A percentile compares a stretch with the other conserved stretches of the same genome.
phyloP scores from a whole-genome alignment of 30 jellyfish, hydroid and myxozoan genomes.

The Aurelia sp. region DNA sequence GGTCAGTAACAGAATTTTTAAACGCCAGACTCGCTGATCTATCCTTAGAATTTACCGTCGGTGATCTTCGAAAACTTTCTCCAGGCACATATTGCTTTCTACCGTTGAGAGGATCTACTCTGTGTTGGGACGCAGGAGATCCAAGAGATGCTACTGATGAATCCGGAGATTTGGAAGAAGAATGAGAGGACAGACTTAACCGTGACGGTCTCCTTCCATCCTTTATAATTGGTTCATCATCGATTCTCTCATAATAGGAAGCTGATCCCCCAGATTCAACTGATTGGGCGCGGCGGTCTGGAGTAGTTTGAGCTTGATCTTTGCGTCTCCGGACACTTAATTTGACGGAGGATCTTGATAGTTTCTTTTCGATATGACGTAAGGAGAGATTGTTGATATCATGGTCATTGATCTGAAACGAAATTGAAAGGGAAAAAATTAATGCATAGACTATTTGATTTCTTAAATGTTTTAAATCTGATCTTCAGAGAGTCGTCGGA shows the following conservation, averaged over 20 bases:
- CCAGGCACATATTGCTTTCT: too few species aligned
- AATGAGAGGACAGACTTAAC: conserved; percentile 5
- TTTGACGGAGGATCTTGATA: conserved; percentile 9
- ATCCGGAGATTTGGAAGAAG: conserved; percentile 1
- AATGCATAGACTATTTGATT: too few species aligned
- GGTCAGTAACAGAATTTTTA: conserved; percentile 10
- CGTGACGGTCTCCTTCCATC: conserved; percentile 4
- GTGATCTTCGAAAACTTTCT: too few species aligned
- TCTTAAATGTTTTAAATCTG: too few species aligned
- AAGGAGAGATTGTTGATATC: neutral
- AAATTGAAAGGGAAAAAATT: neutral
- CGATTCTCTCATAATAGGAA: conserved; percentile 5
- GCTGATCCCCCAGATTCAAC: neutral
- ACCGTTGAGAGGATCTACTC: too few species aligned
- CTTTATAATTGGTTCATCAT: neutral
- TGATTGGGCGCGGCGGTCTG: too few species aligned
- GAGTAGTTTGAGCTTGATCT: neutral
- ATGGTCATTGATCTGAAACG: conserved; percentile 11
- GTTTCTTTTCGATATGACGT: conserved; percentile 11
- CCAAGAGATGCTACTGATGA: neutral
- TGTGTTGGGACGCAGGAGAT: too few species aligned
- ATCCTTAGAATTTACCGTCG: neutral
- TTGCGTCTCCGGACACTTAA: conserved; percentile 6
- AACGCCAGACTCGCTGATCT: neutral
- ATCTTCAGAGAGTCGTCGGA: too few species aligned